Evolutionary conservation across 2,113 vertebrate genomes (phyloP).

Genomic region (Phalacrocorax brasilianus): DNA sequence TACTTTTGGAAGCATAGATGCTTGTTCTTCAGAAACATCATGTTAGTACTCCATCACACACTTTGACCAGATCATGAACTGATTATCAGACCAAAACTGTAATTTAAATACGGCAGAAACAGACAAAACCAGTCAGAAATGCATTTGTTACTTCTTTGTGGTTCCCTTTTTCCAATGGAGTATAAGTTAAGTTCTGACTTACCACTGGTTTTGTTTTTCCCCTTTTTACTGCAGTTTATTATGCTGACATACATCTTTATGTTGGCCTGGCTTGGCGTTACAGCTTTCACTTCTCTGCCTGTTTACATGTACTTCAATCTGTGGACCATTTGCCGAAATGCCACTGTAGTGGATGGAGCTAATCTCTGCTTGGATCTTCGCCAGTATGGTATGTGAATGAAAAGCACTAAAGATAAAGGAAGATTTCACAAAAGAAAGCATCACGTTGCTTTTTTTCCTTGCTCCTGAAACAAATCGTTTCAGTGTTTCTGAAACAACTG

Average conservation of each 20-base stretch:
- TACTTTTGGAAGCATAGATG: background rate
- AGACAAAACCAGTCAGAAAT: background rate
- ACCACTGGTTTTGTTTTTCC: background rate
- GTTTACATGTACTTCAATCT: constrained; percentile 99
- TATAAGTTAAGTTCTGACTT: background rate
- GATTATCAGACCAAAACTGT: background rate
- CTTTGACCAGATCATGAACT: background rate
- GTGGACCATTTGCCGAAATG: constrained; percentile 97
- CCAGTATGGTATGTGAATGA: constrained; percentile 86
- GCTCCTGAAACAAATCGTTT: background rate
- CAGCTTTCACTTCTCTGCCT: constrained; percentile 94
- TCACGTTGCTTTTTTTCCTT: background rate
- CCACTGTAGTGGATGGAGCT: constrained; percentile 86
- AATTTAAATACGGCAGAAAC: background rate
- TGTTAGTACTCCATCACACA: background rate
- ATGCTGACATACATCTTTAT: constrained; percentile 99
- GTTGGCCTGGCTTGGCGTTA: constrained; percentile 98
- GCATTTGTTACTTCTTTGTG: background rate
- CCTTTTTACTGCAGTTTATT: constrained; percentile 86
- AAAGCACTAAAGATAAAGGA: background rate
- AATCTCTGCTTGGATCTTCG: constrained; percentile 94
- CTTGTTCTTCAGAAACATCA: background rate
- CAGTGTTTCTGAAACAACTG: background rate
- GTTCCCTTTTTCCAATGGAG: background rate
- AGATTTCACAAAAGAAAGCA: background rate